Base-by-base conservation (phyloP, 2,888 invertebrate genomes). In the Callimorpha dominula region DNA sequence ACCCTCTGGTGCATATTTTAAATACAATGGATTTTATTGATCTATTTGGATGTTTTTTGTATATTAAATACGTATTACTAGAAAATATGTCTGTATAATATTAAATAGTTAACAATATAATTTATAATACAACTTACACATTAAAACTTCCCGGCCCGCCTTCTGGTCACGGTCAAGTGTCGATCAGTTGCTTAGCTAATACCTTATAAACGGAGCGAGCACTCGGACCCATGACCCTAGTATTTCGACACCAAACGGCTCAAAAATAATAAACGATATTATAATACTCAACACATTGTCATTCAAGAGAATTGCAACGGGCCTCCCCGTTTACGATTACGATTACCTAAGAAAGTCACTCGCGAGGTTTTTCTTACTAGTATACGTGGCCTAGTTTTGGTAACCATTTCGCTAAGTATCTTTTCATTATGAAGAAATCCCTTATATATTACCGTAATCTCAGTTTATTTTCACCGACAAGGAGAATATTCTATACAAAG, bases 1-100 rank as follows among this genome's bases (percentile, higher is more conserved):
- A 78, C 77, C 72, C 72, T 72, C 67, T 66, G 65, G 40, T 67
- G 50, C 49, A 78, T 70, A 74, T 76, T 75, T 69, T 17, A 65
- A 68, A 69, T 72, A 68, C 20, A 76, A 74, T 66, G 62, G 65
- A 49, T 68, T 71, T 65, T 70, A 67, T 73, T n/a, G 65, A 69
- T 73, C 42, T 60, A 57, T 72, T 71, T 52, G 17, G 11, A 63
- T 50, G 15, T 65, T n/a, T 31, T 60, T 49, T 65, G 15, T 20
- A 50, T 50, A 50, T 50, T 31, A 15, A 50, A 50, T 50, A 31
- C 8, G 15, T 31, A 17, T 65, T 65, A 43, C 14, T 31, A 60
- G 31, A 31, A 60, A 60, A 60, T 60, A 60, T 31, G 14, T 31
- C 14, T 7, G 60, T 60, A 31, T 60, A 31, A 60, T n/a, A n/a